These are phyloP conservation scores for Euthynnus affinis DNA, from an alignment of 2,797 vertebrate genomes.

Conservation along the genomic window DNA sequence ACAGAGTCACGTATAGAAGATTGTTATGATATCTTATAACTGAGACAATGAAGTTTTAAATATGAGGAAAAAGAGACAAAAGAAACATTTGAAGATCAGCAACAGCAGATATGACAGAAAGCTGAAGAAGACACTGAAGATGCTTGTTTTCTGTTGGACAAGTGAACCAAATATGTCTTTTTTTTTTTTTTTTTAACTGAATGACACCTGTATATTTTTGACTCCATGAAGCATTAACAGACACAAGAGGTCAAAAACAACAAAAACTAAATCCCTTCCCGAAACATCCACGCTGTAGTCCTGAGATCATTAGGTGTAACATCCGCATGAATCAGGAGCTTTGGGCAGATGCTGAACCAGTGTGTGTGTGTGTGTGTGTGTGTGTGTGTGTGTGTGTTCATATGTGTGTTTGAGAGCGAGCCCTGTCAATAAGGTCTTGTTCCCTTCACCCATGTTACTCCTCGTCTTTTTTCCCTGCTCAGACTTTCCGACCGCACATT, in stretches of 20 bases:
- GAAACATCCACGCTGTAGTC: not conserved
- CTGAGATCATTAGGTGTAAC: conserved; percentile 47
- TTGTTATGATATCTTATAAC: not conserved
- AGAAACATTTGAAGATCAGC: too few species aligned
- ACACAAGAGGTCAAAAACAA: conserved; percentile 24
- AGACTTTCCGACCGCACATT: conserved; percentile 91
- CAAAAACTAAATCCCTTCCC: conserved; percentile 4
- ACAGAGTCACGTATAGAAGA: not conserved
- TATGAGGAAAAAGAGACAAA: not conserved
- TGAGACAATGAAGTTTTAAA: not conserved
- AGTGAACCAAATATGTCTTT: not conserved
- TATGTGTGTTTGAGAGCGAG: conserved; percentile 21
- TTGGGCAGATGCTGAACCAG: conserved; percentile 17
- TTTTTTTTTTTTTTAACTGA: too few species aligned
- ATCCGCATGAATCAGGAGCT: conserved; percentile 48
- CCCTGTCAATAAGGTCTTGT: conserved; percentile 91
- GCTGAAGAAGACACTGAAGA: too few species aligned
- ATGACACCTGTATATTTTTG: conserved; percentile 21
- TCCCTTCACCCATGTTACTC: conserved; percentile 86
- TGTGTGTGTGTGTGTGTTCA: conserved; percentile 33
- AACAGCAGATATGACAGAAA: too few species aligned
- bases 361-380: conserved; percentile 1
- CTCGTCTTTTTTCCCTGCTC: conserved; percentile 83
- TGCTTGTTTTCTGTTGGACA: not conserved
- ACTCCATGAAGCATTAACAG: conserved; percentile 17